Evolutionary conservation across 2,888 invertebrate species (phyloP), one percentile per base, ranked within the genome.

Genomic region (Brachyopa scutellaris): DNA sequence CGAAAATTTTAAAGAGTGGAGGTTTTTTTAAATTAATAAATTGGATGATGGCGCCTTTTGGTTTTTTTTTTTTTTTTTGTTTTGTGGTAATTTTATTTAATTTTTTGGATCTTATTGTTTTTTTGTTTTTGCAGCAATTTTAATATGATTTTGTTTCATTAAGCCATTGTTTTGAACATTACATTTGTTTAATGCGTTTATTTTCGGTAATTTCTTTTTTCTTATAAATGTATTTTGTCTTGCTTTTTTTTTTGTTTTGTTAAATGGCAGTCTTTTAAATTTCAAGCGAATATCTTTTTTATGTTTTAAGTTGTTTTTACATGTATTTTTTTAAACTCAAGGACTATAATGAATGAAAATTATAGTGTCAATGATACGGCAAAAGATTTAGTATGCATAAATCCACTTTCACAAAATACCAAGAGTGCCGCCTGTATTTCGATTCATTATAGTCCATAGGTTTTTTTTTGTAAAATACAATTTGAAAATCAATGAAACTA

Each of bases 221-320:
- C 82, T 82, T 82, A 82, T 82, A 82, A 76, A 82, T 82, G 82
- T 82, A 82, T 77, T 77, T 76, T 80, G 67, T 70, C 62, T 80
- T 78, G 40, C 38, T 57, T 47, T 38, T 47, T 69, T 33, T 64
- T 23, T 62, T 47, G 45, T 29, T 82, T 76, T 80, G 42, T 74
- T 82, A 70, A 82, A 82, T 82, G 82, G 82, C 82, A 82, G 82
- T 82, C 82, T 82, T 82, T 76, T 77, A 26, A 57, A 53, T 72
- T 80, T 77, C 45, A 77, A 82, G 82, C 82, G 82, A 82, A 77
- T 70, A 61, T 31, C 1, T 40, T 31, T 8, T 3, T 26, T 40
- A 23, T 49, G 31, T 29, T 51, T 9, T 15, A 13, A 31, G 38
- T 77, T 70, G 33, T 77, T 70, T 66, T 66, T 74, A 7, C 19